Conservation (phyloP, 2,113 vertebrate species). For the Platysternon megacephalum region DNA sequence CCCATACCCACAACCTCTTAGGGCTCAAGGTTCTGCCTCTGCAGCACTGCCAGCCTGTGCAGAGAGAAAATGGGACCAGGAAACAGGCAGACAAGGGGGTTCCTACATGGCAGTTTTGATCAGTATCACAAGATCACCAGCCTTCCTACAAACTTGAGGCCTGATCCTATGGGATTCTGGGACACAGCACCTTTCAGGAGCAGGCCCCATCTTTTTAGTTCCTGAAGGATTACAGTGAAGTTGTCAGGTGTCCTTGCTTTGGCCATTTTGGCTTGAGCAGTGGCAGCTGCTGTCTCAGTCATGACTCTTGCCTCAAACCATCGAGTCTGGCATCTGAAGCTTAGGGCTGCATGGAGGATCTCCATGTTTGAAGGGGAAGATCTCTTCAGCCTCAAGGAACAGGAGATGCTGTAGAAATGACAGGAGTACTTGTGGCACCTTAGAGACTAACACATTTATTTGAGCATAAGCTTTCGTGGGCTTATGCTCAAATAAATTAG, state of each 20-base stretch:
- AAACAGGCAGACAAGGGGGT: not conserved
- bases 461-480: too few relatives aligned
- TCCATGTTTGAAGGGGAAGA: not conserved
- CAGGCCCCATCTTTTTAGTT: not conserved
- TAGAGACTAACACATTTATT: too few relatives aligned
- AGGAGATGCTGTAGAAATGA: not conserved
- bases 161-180: not conserved
- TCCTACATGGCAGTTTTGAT: not conserved
- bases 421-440: too few relatives aligned
- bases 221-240: not conserved
- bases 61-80: not conserved
- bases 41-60: not conserved
- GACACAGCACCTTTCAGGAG: not conserved
- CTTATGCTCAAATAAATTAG: too few relatives aligned
- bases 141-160: not conserved
- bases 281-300: not conserved
- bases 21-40: not conserved
- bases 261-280: not conserved
- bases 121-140: fast-evolving
- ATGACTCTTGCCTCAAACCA: not conserved
- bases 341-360: not conserved
- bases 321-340: not conserved
- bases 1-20: not conserved
- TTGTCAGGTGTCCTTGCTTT: not conserved
- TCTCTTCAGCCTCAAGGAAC: not conserved